Base-by-base conservation (phyloP, 1,140 invertebrate genomes). In the Orussus abietinus region DNA sequence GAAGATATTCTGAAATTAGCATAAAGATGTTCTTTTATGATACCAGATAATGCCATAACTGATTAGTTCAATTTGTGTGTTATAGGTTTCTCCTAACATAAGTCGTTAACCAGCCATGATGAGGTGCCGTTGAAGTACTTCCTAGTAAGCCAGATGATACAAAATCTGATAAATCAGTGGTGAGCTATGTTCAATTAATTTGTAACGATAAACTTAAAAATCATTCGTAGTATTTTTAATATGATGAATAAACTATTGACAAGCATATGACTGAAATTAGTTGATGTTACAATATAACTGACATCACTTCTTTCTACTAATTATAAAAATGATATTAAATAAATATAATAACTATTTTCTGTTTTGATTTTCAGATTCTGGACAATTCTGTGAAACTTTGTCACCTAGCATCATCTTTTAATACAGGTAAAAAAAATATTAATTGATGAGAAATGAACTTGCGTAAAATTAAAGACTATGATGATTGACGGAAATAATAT, bases 401-500 rank as follows among this genome's bases (percentile, higher is more conserved):
- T 15, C 15, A 4, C 5, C 6, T 14, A 9, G 12, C 31, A 20
- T 11, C 18, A 15, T 17, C 20, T 1, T 12, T 5, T 12, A 18
- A 30, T 45, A 42, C 30, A 37, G 14, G 18, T n/a, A 22, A 11
- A 26, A 13, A 7, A 6, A n/a, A 25, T 7, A 6, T 25, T n/a
- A n/a, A n/a, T n/a, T n/a, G n/a, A 31, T 31, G 11, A 13, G 1
- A 17, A 37, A 19, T 25, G 19, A 20, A 18, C 15, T 10, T 17
- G 18, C 1, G 2, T 38, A 46, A 14, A n/a, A 14, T 22, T 21
- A 38, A 38, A 12, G 15, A 15, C 13, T 13, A 31, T 9, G 15
- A 52, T 63, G 58, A 61, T 59, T n/a, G 53, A 51, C 55, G 28
- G 7, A 3, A 38, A 44, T 19, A 12, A 29, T 55, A 55, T 63